Evolutionary conservation across 2,888 invertebrate species (phyloP).

Genomic region (Tetramorium bicarinatum): DNA sequence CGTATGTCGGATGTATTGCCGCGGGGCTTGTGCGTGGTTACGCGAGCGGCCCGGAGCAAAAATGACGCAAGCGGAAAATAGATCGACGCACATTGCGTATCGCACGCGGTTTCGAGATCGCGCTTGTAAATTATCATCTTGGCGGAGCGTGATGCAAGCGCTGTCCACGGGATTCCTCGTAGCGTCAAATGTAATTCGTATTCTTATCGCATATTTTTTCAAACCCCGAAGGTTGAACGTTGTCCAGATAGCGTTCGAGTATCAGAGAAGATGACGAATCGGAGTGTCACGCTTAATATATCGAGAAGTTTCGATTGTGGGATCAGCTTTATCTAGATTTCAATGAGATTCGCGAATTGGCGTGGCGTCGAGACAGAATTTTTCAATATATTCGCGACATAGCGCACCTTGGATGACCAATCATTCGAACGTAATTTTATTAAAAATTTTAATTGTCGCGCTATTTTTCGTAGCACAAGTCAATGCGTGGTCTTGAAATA

Average conservation of each 20-base stretch:
- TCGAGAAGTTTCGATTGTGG: not conserved
- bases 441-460: too few species aligned
- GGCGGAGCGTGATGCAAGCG: slow-evolving; percentile 10
- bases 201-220: not conserved
- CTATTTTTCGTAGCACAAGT: too few species aligned
- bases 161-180: not conserved
- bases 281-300: not conserved
- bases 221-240: not conserved
- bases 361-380: not conserved
- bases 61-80: slow-evolving; percentile 39
- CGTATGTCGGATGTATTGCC: slow-evolving; percentile 25
- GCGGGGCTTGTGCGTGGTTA: not conserved
- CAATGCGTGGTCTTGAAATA: too few species aligned
- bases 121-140: slow-evolving; percentile 16
- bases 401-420: too few species aligned
- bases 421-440: too few species aligned
- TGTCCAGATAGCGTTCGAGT: not conserved
- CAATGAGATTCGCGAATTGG: not conserved
- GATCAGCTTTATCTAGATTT: not conserved
- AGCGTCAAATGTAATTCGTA: not conserved
- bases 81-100: slow-evolving; percentile 27
- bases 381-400: too few species aligned
- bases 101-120: slow-evolving; percentile 7
- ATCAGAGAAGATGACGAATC: not conserved
- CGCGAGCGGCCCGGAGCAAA: not conserved